phyloP scores from a whole-genome alignment of 2,888 invertebrate species.

The Coecobrya sp. region DNA sequence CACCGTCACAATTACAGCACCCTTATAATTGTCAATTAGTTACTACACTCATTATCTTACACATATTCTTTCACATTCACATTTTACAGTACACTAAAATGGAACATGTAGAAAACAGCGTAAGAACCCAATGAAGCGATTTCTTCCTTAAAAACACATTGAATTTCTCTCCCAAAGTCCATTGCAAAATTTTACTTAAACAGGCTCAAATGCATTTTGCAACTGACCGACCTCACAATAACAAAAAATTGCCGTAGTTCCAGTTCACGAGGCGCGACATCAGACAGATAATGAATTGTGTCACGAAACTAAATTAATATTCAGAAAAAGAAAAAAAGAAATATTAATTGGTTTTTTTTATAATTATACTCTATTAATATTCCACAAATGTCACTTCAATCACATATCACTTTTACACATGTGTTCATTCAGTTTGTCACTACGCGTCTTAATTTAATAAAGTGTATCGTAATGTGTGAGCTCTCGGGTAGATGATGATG shows the following conservation, averaged over 20 bases:
- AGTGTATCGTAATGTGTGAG: too few species aligned
- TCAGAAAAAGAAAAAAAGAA: neutral
- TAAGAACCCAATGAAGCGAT: neutral
- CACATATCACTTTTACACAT: neutral
- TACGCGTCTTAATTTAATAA: neutral
- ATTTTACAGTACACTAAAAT: neutral
- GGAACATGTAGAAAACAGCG: neutral
- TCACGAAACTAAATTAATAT: constrained; percentile 57
- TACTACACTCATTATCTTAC: neutral
- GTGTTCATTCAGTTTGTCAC: neutral
- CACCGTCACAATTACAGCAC: neutral
- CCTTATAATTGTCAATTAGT: neutral
- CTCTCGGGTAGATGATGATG: neutral
- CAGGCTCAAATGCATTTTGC: constrained; percentile 36
- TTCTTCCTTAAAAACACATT: neutral
- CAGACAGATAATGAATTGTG: constrained; percentile 56
- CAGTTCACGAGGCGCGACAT: constrained; percentile 48
- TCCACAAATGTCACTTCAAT: neutral
- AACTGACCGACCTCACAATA: constrained; percentile 54
- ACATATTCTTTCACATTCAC: neutral
- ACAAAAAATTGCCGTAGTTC: constrained; percentile 50
- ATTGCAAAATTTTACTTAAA: neutral
- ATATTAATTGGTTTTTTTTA: constrained; percentile 13
- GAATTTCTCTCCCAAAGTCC: neutral
- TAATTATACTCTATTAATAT: constrained; percentile 34